Percentiles rank a stretch among this genome's conserved stretches.
phyloP scores from a whole-genome alignment of 2,113 vertebrate genomes.

The Oreotragus oreotragus region DNA sequence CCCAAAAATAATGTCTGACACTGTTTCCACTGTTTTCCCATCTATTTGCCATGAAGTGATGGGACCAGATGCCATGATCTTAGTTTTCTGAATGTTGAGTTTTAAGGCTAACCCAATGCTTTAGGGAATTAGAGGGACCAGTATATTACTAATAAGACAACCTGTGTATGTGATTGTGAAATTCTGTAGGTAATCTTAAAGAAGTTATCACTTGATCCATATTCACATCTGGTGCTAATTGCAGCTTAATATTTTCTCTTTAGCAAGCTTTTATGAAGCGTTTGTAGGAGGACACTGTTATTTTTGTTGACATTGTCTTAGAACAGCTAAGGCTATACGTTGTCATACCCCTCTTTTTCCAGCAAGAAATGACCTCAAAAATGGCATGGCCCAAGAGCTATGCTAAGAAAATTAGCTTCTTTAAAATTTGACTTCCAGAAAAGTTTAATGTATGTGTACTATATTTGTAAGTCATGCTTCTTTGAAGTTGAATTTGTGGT shows the following conservation, averaged over 20 bases:
- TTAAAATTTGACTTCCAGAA: neutral
- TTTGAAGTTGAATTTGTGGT: constrained; percentile 25
- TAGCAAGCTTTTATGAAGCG: neutral
- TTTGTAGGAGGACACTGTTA: neutral
- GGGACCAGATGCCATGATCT: neutral
- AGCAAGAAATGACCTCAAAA: constrained; percentile 23
- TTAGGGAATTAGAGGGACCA: neutral
- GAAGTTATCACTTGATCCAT: neutral
- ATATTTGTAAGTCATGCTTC: neutral
- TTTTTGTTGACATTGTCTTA: neutral
- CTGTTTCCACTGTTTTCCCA: neutral
- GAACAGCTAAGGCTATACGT: neutral
- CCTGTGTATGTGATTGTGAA: neutral
- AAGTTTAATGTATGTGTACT: neutral
- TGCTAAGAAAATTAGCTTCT: constrained; percentile 16
- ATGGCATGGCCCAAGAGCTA: neutral
- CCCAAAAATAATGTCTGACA: rapidly evolving
- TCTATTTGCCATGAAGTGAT: neutral
- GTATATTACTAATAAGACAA: neutral
- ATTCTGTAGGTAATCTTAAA: neutral
- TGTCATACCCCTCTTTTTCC: neutral
- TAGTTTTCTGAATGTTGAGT: neutral
- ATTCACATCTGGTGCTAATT: neutral
- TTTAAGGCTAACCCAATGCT: neutral
- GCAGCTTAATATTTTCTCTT: neutral